These are phyloP conservation scores for Hyposoter didymator DNA, from an alignment of 2,888 invertebrate genomes.

Conservation along the genomic window DNA sequence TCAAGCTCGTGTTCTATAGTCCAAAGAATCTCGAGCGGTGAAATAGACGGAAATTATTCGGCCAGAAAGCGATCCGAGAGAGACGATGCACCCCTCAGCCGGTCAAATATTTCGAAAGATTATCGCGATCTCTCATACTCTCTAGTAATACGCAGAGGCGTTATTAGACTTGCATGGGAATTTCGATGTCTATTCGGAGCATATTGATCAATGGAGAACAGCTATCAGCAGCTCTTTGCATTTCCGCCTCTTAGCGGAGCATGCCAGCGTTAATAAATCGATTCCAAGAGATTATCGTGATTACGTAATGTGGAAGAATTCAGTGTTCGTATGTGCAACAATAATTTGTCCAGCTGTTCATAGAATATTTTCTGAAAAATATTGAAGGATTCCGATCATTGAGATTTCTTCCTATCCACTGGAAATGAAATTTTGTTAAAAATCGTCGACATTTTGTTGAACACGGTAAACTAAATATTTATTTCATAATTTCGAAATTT, in stretches of 20 bases:
- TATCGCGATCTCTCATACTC: constrained; percentile 40
- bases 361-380: background rate
- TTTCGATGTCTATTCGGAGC: constrained; percentile 40
- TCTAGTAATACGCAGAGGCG: constrained; percentile 38
- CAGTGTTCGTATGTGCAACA: background rate
- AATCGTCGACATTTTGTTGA: too few relatives aligned
- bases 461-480: too few relatives aligned
- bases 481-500: too few relatives aligned
- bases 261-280: background rate
- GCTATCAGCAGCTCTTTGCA: background rate
- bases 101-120: constrained; percentile 43
- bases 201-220: constrained; percentile 32
- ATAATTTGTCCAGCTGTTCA: background rate
- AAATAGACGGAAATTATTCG: constrained; percentile 11
- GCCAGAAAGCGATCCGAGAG: constrained; percentile 5
- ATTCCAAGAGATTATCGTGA: background rate
- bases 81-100: background rate
- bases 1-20: background rate
- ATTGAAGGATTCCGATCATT: background rate
- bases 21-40: constrained; percentile 12
- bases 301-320: background rate
- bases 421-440: too few relatives aligned
- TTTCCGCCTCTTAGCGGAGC: background rate
- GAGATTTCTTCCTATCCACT: background rate
- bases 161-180: constrained; percentile 16